phyloP scores from a whole-genome alignment of 2,113 vertebrate genomes.

The Oncorhynchus kisutch region DNA sequence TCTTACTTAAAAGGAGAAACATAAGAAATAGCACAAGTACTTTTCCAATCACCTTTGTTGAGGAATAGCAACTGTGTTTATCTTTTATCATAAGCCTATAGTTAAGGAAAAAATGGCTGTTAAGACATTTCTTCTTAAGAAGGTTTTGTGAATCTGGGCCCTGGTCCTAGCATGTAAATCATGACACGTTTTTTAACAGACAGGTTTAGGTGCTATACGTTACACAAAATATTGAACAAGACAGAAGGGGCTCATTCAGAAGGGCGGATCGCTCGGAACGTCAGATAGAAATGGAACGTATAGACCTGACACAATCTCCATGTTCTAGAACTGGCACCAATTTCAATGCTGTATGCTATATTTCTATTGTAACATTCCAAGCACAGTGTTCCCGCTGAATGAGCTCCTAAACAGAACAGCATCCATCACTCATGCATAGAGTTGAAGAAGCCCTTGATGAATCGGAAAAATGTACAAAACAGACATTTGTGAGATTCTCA shows the following conservation, averaged over 20 bases:
- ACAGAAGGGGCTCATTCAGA: conserved; percentile 27
- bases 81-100: too few species aligned
- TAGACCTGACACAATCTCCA: conserved; percentile 15
- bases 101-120: too few species aligned
- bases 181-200: conserved; percentile 40
- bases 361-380: not conserved
- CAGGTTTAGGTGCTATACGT: conserved; percentile 24
- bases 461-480: conserved; percentile 33
- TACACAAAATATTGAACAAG: conserved; percentile 15
- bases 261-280: not conserved
- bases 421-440: conserved; percentile 41
- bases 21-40: too few species aligned
- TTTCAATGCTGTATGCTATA: conserved; percentile 7
- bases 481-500: conserved; percentile 14
- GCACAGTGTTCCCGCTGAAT: conserved; percentile 14
- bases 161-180: not conserved
- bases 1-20: too few species aligned
- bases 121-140: not conserved
- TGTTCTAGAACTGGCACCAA: not conserved
- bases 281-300: conserved; percentile 7
- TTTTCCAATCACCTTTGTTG: too few species aligned
- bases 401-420: conserved; percentile 34
- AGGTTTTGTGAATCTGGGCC: too few species aligned
- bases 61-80: too few species aligned
- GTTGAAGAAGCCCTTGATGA: conserved; percentile 63